Evolutionary conservation across 2,113 vertebrate species (phyloP), one percentile per base, ranked within the genome.

Genomic region (Tinamus guttatus): DNA sequence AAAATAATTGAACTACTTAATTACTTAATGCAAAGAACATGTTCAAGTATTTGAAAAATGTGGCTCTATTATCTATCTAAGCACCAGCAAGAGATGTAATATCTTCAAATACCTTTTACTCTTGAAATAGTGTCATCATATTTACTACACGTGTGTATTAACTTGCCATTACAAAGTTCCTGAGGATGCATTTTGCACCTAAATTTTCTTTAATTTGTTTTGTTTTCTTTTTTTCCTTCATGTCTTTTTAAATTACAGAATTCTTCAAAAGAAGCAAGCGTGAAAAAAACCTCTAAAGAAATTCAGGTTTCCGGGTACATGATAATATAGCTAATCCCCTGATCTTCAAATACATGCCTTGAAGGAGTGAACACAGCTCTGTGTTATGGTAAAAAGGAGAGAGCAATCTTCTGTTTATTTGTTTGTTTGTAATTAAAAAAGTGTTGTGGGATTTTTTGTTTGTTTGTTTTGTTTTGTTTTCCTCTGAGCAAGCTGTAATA

Each of bases 181-280:
- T 59, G 80, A 87, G 9, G 27, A 87, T 19, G 70, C 90, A 65
- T 51, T 80, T 89, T 89, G 8, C 24, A 77, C 5, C 13, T 51
- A 62, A 15, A 4, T 54, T 92, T 82, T 82, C 20, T 87, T 62
- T 49, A 76, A 73, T 64, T 81, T 79, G 2, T 71, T 93, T 76
- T 54, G 20, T 0, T 76, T 79, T 0, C 65, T 76, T 64, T 64
- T 64, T 12, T 85, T 79, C 20, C 8, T 73, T 93, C 22, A 11
- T 54, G 24, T 69, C 10, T 77, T 76, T 51, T 19, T 36, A 87
- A 91, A 74, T 59, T 62, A 54, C 7, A 89, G 52, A 45, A 40
- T 73, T 91, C n/a, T 51, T 94, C 54, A 63, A 59, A 92, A 77
- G 49, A 85, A 87, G 22, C 11, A 92, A 92, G 32, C 16, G 76